Conservation (phyloP, 2,888 invertebrate genomes). For the Drosophila colorata region DNA sequence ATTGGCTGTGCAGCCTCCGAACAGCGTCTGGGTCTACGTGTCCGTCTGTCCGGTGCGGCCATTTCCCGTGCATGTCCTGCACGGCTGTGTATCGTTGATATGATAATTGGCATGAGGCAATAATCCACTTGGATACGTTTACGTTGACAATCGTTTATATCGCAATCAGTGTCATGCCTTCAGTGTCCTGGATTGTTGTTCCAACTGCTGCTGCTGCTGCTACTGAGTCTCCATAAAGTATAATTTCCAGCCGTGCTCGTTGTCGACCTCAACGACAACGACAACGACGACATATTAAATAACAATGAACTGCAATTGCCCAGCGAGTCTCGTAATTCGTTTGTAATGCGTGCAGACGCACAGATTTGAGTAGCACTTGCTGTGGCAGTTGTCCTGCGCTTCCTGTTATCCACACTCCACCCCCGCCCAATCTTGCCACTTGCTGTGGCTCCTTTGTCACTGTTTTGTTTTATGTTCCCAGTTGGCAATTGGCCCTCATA, state of each 20-base stretch:
- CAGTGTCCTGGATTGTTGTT: slow-evolving; percentile 52
- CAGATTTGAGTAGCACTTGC: slow-evolving; percentile 74
- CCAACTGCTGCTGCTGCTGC: slow-evolving; percentile 30
- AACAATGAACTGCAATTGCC: slow-evolving; percentile 82
- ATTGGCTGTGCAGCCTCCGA: slow-evolving; percentile 43
- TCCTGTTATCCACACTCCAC: slow-evolving; percentile 27
- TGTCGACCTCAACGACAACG: slow-evolving; percentile 49
- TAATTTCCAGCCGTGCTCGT: slow-evolving; percentile 65
- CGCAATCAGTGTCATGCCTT: slow-evolving; percentile 80
- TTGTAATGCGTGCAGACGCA: slow-evolving; percentile 80
- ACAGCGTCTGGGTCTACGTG: slow-evolving; percentile 51
- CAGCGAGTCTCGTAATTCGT: slow-evolving; percentile 78
- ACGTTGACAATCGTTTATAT: slow-evolving; percentile 83
- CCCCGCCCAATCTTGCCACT: slow-evolving; percentile 4
- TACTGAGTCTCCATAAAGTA: slow-evolving; percentile 73
- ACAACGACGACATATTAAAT: slow-evolving; percentile 77
- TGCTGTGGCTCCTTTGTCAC: slow-evolving; percentile 31
- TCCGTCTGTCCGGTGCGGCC: slow-evolving; percentile 19
- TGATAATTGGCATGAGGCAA: slow-evolving; percentile 83
- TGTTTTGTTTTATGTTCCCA: slow-evolving; percentile 65
- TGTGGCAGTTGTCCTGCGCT: slow-evolving; percentile 29
- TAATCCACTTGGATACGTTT: slow-evolving; percentile 82
- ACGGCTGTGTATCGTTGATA: slow-evolving; percentile 77
- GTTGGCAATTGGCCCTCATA: slow-evolving; percentile 54
- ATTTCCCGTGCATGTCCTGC: slow-evolving; percentile 46